Evolutionary conservation across 2,888 invertebrate genomes (phyloP).

Genomic region (Agriopis marginaria): DNA sequence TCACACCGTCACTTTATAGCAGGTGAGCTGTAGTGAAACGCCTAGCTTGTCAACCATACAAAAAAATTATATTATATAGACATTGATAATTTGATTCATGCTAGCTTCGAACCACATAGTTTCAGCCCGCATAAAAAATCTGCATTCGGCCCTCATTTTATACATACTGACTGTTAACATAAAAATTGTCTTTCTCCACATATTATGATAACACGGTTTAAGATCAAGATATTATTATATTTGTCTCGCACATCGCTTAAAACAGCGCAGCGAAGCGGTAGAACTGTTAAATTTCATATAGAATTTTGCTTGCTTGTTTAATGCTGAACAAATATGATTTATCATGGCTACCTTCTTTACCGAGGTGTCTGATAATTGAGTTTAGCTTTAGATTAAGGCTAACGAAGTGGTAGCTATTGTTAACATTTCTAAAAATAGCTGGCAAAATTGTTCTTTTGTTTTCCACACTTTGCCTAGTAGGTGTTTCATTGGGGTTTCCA

Average conservation of each 20-base stretch:
- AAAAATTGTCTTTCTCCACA: background rate
- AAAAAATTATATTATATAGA: too few species aligned
- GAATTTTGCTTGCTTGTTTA: constrained; percentile 1
- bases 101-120: too few species aligned
- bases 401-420: too few species aligned
- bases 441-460: too few species aligned
- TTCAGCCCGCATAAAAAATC: background rate
- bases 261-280: constrained; percentile 7
- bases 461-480: too few species aligned
- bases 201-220: background rate
- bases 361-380: background rate
- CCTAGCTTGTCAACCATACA: too few species aligned
- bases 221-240: constrained; percentile 1
- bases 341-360: background rate
- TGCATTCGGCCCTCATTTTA: background rate
- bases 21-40: too few species aligned
- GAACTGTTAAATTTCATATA: background rate
- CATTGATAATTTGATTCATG: too few species aligned
- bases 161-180: too few species aligned
- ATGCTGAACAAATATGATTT: background rate
- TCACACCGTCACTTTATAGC: too few species aligned
- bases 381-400: too few species aligned
- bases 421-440: too few species aligned
- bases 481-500: background rate
- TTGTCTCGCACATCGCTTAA: constrained; percentile 12